Evolutionary conservation across 2,113 vertebrate species (phyloP).

Genomic region (Phyllostomus hastatus): DNA sequence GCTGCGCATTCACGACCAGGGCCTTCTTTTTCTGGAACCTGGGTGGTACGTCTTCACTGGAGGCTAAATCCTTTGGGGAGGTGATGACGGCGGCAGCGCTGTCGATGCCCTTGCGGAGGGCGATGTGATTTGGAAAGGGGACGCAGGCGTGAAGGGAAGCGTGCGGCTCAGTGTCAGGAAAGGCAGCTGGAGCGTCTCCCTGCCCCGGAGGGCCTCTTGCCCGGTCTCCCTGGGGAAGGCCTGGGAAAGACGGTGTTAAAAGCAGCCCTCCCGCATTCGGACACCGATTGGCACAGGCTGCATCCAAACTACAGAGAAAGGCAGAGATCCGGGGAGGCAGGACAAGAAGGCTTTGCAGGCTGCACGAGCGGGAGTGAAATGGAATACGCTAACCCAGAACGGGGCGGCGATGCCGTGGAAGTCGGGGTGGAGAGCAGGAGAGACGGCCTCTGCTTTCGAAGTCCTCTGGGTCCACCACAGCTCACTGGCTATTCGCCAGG

Average conservation of each 20-base stretch:
- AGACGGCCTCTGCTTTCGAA: not conserved
- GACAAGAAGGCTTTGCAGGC: not conserved
- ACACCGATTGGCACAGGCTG: not conserved
- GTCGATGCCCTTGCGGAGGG: not conserved
- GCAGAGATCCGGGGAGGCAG: constrained; percentile 4
- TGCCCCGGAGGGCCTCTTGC: not conserved
- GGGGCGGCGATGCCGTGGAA: not conserved
- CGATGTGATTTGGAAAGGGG: not conserved
- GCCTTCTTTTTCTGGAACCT: not conserved
- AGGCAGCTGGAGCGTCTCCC: not conserved
- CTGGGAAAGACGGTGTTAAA: constrained; percentile 32
- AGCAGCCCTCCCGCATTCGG: not conserved
- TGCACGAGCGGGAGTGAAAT: not conserved
- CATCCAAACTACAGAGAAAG: constrained; percentile 50
- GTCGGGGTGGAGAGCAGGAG: rapidly evolving
- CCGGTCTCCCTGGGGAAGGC: constrained; percentile 43
- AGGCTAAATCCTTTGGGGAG: constrained; percentile 8
- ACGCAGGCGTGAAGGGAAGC: not conserved
- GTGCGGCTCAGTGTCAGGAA: constrained; percentile 21
- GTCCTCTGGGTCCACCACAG: not conserved
- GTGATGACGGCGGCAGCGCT: not conserved
- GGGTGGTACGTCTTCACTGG: not conserved
- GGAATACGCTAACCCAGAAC: not conserved
- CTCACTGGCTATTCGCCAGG: not conserved
- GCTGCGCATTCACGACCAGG: not conserved